Conservation (phyloP, 2,113 vertebrate species). For the Ictidomys tridecemlineatus region DNA sequence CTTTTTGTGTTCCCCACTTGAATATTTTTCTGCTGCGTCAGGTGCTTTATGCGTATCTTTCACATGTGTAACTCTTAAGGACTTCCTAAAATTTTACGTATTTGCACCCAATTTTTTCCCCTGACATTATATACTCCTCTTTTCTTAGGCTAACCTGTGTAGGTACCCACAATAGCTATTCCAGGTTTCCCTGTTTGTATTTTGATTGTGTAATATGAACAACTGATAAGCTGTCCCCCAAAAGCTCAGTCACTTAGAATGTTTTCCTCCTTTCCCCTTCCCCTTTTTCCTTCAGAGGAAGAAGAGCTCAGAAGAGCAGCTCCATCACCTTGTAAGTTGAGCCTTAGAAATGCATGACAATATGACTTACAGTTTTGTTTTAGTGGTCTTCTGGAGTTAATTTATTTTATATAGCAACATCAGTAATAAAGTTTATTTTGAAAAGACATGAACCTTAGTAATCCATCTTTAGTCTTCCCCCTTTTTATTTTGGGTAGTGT, state of each 20-base stretch:
- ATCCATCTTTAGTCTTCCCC: not conserved
- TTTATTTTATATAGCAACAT: not conserved
- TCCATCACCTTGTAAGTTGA: constrained; percentile 91
- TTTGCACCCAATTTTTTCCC: constrained; percentile 50
- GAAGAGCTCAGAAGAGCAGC: constrained; percentile 91
- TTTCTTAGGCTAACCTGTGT: constrained; percentile 55
- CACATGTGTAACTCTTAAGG: not conserved
- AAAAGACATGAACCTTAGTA: not conserved
- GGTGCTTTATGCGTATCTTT: constrained; percentile 41
- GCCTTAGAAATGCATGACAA: constrained; percentile 76
- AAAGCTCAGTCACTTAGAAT: constrained; percentile 82
- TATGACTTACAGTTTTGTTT: constrained; percentile 19
- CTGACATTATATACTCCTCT: constrained; percentile 41
- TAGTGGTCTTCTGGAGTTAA: constrained; percentile 36
- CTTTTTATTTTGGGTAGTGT: not conserved
- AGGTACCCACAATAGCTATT: constrained; percentile 57
- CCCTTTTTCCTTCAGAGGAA: constrained; percentile 88
- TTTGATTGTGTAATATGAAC: constrained; percentile 77
- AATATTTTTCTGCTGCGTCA: constrained; percentile 1
- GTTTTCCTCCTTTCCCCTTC: constrained; percentile 77
- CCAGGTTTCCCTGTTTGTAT: constrained; percentile 70
- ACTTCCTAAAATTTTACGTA: constrained; percentile 39
- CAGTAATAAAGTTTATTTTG: constrained; percentile 58
- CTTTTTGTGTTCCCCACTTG: constrained; percentile 7
- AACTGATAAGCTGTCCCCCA: constrained; percentile 69